Base-by-base conservation (phyloP, 2,113 vertebrate genomes). In the Terrapene triunguis region DNA sequence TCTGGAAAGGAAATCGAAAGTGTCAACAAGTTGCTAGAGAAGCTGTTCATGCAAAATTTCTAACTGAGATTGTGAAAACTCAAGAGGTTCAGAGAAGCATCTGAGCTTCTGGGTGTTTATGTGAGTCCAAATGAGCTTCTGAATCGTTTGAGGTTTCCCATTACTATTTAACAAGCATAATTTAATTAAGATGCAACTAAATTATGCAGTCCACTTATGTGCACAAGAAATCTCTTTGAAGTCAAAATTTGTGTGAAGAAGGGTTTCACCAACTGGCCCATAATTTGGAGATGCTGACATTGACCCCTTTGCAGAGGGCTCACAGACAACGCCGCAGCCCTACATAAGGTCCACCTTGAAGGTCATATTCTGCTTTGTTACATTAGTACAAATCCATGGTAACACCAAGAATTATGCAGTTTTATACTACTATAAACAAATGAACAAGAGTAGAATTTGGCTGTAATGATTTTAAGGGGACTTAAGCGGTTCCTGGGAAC, bases 171-270 rank as follows among this genome's bases (percentile, higher is more conserved):
- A 97, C 95, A 94, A 96, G 85, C 97, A 96, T 3, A 65, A 86
- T 78, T 59, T 91, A 96, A 89, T 92, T 95, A 92, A 92, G 91
- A 97, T 90, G 93, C 80, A 94, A 93, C 65, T 94, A 97, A 95
- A 97, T 97, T 97, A 96, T 80, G 84, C 90, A 91, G 95, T 87
- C 96, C 94, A 96, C 95, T 97, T 97, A 95, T 96, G 47, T 13
- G 24, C 74, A 38, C 16, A 38, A 17, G 19, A 76, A 76, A 25
- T 76, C 38, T 12, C 74, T 44, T 25, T 76, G 74, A 76, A 76
- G 38, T 27, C 38, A 44, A 42, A 44, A 76, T 24, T 76, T 76
- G 42, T 76, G 42, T 14, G 42, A 76, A 42, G n/a, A 5, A 14
- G 74, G 25, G 94, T 95, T 97, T 95, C 93, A 89, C 89, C 92